Percentiles rank a stretch among this genome's conserved stretches.
These are phyloP conservation scores for Lasiurus cinereus DNA, from an alignment of 2,113 vertebrate genomes.

Conservation along the genomic window DNA sequence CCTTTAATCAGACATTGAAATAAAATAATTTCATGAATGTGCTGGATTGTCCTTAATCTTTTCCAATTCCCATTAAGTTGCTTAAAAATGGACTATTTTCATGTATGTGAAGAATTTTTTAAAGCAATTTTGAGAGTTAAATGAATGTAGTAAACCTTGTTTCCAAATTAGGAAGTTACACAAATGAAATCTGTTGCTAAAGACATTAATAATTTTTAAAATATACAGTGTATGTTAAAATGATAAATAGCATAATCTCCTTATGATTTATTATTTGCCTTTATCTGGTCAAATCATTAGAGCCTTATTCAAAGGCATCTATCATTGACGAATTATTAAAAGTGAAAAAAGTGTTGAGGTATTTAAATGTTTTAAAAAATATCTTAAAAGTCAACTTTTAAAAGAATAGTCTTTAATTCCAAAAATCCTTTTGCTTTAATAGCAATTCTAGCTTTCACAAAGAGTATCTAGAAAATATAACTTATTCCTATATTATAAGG, in stretches of 20 bases:
- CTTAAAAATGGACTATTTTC: slow-evolving; percentile 40
- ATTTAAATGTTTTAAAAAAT: slow-evolving; percentile 39
- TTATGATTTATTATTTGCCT: background rate
- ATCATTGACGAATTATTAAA: background rate
- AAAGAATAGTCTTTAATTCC: slow-evolving; percentile 51
- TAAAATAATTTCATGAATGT: slow-evolving; percentile 29
- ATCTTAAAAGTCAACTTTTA: slow-evolving; percentile 62
- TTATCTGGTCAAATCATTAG: background rate
- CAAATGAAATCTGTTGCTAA: slow-evolving; percentile 70
- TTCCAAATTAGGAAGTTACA: slow-evolving; percentile 54
- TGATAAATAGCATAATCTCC: background rate
- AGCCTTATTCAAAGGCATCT: background rate
- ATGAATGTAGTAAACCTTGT: slow-evolving; percentile 49
- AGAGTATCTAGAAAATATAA: slow-evolving; percentile 72
- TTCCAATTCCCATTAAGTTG: slow-evolving; percentile 53
- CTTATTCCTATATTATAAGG: slow-evolving; percentile 50
- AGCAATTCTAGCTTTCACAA: slow-evolving; percentile 77
- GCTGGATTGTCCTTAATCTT: slow-evolving; percentile 20
- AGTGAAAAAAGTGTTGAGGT: background rate
- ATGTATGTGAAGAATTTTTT: background rate
- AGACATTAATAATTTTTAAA: slow-evolving; percentile 56
- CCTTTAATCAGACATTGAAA: slow-evolving; percentile 64
- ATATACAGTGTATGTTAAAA: slow-evolving; percentile 64
- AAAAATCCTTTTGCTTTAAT: slow-evolving; percentile 73
- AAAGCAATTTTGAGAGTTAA: slow-evolving; percentile 17